Percentiles rank a stretch among this genome's conserved stretches.
Evolutionary conservation across 1,140 invertebrate species (phyloP).

Genomic region (Parasteatoda tepidariorum): DNA sequence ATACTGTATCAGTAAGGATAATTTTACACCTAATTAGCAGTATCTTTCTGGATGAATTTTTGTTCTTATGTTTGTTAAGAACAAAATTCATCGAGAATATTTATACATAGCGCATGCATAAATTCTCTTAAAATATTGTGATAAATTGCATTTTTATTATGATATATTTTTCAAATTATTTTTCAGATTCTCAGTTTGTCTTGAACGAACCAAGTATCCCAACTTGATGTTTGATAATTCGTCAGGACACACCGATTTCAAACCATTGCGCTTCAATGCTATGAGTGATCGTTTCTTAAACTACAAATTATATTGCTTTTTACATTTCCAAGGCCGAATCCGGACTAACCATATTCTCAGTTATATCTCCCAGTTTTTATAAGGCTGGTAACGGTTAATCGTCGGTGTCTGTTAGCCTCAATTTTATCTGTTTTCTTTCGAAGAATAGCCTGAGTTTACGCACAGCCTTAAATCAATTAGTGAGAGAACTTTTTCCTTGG

Average conservation of each 20-base stretch:
- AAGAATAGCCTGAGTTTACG: background rate
- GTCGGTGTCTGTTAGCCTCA: no score
- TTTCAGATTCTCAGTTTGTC: no score
- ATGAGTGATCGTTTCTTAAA: constrained; percentile 45
- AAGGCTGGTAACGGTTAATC: background rate
- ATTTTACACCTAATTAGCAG: no score
- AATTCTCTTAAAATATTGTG: no score
- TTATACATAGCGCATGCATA: no score
- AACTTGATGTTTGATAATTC: constrained; percentile 46
- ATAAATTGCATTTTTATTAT: no score
- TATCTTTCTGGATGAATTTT: no score
- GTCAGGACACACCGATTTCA: constrained; percentile 3
- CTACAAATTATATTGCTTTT: constrained; percentile 53
- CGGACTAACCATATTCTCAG: constrained; percentile 27
- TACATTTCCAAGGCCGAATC: constrained; percentile 45
- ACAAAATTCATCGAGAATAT: no score
- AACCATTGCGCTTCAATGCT: constrained; percentile 23
- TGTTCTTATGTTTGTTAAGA: no score
- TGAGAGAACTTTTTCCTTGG: background rate
- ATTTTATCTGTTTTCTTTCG: background rate
- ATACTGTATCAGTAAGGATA: no score
- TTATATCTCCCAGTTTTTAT: background rate
- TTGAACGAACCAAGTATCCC: background rate
- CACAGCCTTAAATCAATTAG: background rate
- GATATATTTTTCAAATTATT: no score